phyloP scores from a whole-genome alignment of 1,140 invertebrate genomes.

The Pogonus chalceus region DNA sequence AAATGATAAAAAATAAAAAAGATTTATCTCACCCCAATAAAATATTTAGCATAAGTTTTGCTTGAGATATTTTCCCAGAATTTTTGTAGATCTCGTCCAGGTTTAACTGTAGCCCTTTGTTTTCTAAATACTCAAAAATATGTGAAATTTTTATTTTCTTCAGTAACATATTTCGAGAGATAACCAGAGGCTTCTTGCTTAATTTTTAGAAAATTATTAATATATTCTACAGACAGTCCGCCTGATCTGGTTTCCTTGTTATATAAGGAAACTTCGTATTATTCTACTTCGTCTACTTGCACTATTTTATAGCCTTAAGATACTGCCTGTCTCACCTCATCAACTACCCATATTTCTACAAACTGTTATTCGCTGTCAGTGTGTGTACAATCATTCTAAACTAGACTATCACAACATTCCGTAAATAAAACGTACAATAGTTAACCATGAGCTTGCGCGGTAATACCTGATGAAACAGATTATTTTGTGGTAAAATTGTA shows the following conservation, averaged over 20 bases:
- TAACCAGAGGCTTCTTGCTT: slow-evolving; percentile 30
- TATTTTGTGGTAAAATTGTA: slow-evolving; percentile 24
- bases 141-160: slow-evolving; percentile 26
- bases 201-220: slow-evolving; percentile 29
- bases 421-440: slow-evolving; percentile 28
- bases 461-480: slow-evolving; percentile 29
- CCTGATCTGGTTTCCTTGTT: slow-evolving; percentile 10
- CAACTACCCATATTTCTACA: slow-evolving; percentile 31
- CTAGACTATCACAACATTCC: slow-evolving; percentile 16
- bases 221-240: slow-evolving; percentile 27
- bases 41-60: slow-evolving; percentile 30
- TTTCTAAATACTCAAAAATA: slow-evolving; percentile 26
- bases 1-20: no score
- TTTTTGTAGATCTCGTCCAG: slow-evolving; percentile 29
- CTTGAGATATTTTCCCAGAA: slow-evolving; percentile 25
- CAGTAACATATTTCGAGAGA: slow-evolving; percentile 22
- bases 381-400: slow-evolving; percentile 20
- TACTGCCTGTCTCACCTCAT: slow-evolving; percentile 32
- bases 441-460: slow-evolving; percentile 22
- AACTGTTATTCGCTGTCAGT: slow-evolving; percentile 24
- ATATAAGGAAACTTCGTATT: slow-evolving; percentile 24
- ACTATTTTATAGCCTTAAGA: slow-evolving; percentile 30
- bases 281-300: slow-evolving; percentile 33
- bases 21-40: slow-evolving; percentile 28
- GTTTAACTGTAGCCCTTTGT: slow-evolving; percentile 33